These are phyloP conservation scores for Podarcis siculus DNA, from an alignment of 2,797 vertebrate species.

Conservation along the genomic window DNA sequence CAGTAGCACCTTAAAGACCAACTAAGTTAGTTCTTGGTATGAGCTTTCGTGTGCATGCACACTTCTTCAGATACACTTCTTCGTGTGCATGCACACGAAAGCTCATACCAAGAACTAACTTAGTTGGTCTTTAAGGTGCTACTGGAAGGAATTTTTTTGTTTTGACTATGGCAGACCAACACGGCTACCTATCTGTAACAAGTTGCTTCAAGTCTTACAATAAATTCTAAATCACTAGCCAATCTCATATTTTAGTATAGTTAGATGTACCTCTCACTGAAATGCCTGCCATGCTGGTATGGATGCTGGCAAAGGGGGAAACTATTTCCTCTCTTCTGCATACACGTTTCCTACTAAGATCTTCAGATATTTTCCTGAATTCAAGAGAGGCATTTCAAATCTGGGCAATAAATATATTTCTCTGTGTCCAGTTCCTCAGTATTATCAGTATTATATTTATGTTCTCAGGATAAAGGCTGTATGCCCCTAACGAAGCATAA, in stretches of 20 bases:
- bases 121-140: too few species aligned
- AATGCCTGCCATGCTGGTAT: slow-evolving; percentile 54
- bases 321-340: slow-evolving; percentile 25
- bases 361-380: slow-evolving; percentile 49
- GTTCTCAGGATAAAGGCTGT: slow-evolving; percentile 19
- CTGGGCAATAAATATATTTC: slow-evolving; percentile 54
- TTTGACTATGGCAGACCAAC: too few species aligned
- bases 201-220: slow-evolving; percentile 61
- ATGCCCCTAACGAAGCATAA: slow-evolving; percentile 23
- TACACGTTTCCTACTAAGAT: slow-evolving; percentile 39
- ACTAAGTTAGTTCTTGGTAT: too few species aligned
- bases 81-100: too few species aligned
- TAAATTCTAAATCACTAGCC: slow-evolving; percentile 67
- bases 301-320: slow-evolving; percentile 38
- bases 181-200: too few species aligned
- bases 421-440: slow-evolving; percentile 51
- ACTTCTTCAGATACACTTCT: too few species aligned
- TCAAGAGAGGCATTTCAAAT: slow-evolving; percentile 61
- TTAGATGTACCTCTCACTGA: slow-evolving; percentile 52
- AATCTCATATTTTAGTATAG: slow-evolving; percentile 64
- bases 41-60: too few species aligned
- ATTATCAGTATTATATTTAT: slow-evolving; percentile 43
- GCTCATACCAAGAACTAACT: too few species aligned
- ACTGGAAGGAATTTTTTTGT: too few species aligned
- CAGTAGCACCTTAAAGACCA: too few species aligned